Evolutionary conservation across 2,797 vertebrate genomes (phyloP), one percentile per base, ranked within the genome.

Genomic region (Cottoperca gobio): DNA sequence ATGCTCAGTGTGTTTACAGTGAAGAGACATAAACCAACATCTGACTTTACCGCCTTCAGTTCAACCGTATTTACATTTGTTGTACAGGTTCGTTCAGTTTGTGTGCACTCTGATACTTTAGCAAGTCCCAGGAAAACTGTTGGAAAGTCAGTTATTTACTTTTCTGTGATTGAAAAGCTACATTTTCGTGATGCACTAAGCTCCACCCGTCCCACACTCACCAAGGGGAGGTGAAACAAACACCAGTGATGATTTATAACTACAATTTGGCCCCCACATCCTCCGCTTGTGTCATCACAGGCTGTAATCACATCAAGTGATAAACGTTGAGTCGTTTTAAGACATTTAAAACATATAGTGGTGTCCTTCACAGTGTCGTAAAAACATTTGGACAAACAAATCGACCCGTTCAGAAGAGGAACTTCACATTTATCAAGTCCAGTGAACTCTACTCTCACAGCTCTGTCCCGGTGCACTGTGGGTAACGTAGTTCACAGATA

Each of bases 401-500:
- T 70, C 6, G 26, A 67, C 28, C 53, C 17, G 43, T 58, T 64
- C 64, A 10, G 58, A 50, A 11, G 62, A 82, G 75, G 76, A 76
- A 55, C 13, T 16, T 48, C 66, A 71, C 64, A 57, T 75, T 63
- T 46, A 68, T 39, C 57, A n/a, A 19, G 46, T 70, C 50, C 59
- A 24, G 39, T n/a, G 12, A 11, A 24, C 12, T 54, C 11, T 33
- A n/a, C 37, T 46, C 33, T 14, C 39, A 6, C 59, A 48, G 78
- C 65, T 79, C 43, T 23, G 52, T 54, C 17, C 72, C 2, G 60
- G 79, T 86, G 80, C 42, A 37, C 24, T 40, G 45, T 90, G 88
- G 86, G 86, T 87, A 72, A 61, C 6, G 84, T 39, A 50, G 81
- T 79, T 97, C 94, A 97, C 86, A 93, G 88, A 69, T 90, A 94